Base-by-base conservation (phyloP, 2,113 vertebrate species). In the Myxocyprinus asiaticus region DNA sequence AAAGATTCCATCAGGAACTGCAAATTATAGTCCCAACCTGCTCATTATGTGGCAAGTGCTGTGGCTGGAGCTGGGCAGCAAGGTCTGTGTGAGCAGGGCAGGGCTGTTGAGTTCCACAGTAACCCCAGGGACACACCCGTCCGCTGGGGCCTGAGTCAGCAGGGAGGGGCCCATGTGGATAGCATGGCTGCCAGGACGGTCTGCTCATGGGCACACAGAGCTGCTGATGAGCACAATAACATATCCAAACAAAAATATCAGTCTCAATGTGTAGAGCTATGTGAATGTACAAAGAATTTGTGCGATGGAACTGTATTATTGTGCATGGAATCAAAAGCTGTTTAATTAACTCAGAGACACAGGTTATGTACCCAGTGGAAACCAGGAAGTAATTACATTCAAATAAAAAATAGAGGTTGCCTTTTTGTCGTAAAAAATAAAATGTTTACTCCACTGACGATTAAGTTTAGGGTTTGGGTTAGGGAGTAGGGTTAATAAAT, bases 1-100 rank as follows among this genome's bases (percentile, higher is more conserved):
- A 88, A 74, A 90, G 84, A 89, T 92, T 90, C 85, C 81, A 90
- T 87, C 87, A 81, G 84, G 91, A 91, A 89, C 91, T 92, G 90
- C 92, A 89, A 89, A 91, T 92, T 92, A 91, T 85, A 80, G 81
- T 68, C 78, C 82, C 85, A 87, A 92, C 89, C 91, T 91, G 88
- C 88, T 92, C 84, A 92, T 94, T 94, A 92, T 88, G 85, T 87
- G 89, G 88, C 87, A 85, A 89, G 83, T 12, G 53, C 68, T 63
- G 83, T 62, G 88, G 90, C 88, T 59, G 15, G 82, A 81, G 77
- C 81, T 15, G 63, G 88, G 87, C 88, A 62, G 87, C 83, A 78
- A 84, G 17, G 81, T 85, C 85, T 75, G 84, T 77, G 83, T 44
- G 59, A 87, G 82, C 82, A 79, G 89, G 88, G 88, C 80, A 84